Base-by-base conservation (phyloP, 2,888 invertebrate species). In the Epinotia brunnichana region DNA sequence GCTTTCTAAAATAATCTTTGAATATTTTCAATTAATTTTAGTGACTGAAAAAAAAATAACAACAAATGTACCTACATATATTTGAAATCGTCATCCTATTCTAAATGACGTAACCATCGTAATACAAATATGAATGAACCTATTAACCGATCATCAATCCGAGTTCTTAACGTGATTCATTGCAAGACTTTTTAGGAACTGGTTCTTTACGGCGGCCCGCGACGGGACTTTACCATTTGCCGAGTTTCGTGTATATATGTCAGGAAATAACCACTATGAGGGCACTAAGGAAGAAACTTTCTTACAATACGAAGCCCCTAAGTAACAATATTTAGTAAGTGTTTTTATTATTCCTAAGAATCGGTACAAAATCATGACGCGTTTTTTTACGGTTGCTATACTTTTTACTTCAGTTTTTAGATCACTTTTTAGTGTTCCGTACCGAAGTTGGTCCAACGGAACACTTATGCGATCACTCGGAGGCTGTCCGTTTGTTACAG, bases 201-300 rank as follows among this genome's bases (percentile, higher is more conserved):
- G 64, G n/a, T 53, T 51, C 19, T 63, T 64, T 19, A 64, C 53
- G n/a, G n/a, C 48, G 48, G 15, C 48, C 48, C 48, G 48, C 51
- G 35, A 13, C 35, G 66, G 66, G 66, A 66, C 66, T 66, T 64
- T 66, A 66, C 66, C 66, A 35, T 19, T 54, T 13, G 35, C 39
- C 19, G 5, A 66, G 53, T 56, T 21, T 15, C 41, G 3, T 51
- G 3, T 54, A 54, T 66, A 66, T 54, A 53, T 54, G 41, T n/a
- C n/a, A 19, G 39, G 41, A 15, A 66, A n/a, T 66, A 24, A 17
- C 15, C 5, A 10, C 21, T 19, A 59, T 41, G 21, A 41, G 10
- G 41, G 9, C 66, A 66, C 9, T 54, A 39, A 21, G 17, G 19
- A 64, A 35, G 10, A 15, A 54, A 39, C 54, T 54, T 66, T 66